Percentiles rank a stretch among this genome's conserved stretches.
Evolutionary conservation across 2,113 vertebrate species (phyloP).

Genomic region (Mobula birostris): DNA sequence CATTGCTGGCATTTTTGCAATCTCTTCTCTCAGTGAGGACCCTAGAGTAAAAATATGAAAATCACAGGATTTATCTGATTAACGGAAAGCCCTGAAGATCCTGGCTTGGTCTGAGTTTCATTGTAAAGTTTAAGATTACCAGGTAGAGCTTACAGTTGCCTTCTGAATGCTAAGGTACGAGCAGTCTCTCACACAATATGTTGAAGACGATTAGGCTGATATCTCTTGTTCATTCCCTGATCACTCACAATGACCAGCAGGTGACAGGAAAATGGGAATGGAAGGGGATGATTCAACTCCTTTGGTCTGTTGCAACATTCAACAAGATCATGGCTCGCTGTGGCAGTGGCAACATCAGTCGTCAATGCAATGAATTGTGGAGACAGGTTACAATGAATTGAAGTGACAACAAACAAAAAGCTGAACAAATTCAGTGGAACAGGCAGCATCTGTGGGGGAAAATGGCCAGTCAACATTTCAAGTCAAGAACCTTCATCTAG

Average conservation of each 20-base stretch:
- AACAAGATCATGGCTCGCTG: neutral
- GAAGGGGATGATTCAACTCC: neutral
- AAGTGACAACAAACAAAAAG: too few relatives aligned
- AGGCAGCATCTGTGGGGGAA: too few relatives aligned
- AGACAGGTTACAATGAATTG: too few relatives aligned
- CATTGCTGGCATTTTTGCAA: constrained; percentile 10
- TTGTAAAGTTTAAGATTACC: neutral
- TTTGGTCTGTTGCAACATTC: neutral
- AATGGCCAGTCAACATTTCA: too few relatives aligned
- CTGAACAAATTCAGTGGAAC: too few relatives aligned
- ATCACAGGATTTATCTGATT: neutral
- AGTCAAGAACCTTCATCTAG: too few relatives aligned
- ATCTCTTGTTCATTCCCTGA: neutral
- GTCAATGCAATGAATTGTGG: too few relatives aligned
- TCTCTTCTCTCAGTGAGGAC: neutral
- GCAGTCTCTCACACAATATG: neutral
- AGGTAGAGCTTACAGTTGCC: neutral
- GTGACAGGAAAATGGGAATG: neutral
- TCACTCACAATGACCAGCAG: neutral
- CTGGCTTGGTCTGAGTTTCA: neutral
- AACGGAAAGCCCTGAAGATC: neutral
- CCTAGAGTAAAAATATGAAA: constrained; percentile 10
- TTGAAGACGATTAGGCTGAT: neutral
- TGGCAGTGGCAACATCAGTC: too few relatives aligned
- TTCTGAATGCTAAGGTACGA: neutral